phyloP scores from a whole-genome alignment of 2,888 invertebrate species.

The Parnassius glacialis region DNA sequence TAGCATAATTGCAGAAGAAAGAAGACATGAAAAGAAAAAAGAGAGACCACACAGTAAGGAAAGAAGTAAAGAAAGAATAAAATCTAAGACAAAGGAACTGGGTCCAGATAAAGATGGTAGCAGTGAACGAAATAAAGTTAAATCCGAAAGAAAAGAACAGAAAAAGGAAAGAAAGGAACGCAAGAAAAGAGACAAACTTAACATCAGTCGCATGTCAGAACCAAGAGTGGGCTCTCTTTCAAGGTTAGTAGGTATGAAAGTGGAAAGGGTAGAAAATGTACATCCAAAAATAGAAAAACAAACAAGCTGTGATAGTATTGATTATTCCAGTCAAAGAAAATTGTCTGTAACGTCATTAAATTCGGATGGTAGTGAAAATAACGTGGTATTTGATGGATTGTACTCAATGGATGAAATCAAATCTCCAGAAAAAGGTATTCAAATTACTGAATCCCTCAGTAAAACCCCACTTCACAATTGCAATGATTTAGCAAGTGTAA shows the following conservation, averaged over 20 bases:
- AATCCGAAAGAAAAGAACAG: conserved; percentile 35
- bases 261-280: conserved; percentile 36
- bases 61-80: conserved; percentile 48
- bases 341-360: conserved; percentile 44
- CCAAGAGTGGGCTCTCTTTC: conserved; percentile 42
- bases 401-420: conserved; percentile 62
- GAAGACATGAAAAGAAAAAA: conserved; percentile 50
- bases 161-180: conserved; percentile 37
- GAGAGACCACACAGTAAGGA: conserved; percentile 51
- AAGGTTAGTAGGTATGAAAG: conserved; percentile 58
- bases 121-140: conserved; percentile 30
- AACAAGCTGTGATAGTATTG: conserved; percentile 24
- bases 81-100: conserved; percentile 30
- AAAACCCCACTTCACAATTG: conserved; percentile 15
- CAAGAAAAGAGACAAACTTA: conserved; percentile 36
- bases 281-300: conserved; percentile 24
- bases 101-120: conserved; percentile 38
- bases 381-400: conserved; percentile 55
- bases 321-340: conserved; percentile 45
- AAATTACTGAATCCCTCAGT: conserved; percentile 16
- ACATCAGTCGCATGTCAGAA: background rate
- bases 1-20: conserved; percentile 44
- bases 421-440: conserved; percentile 43
- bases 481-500: conserved; percentile 10
- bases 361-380: conserved; percentile 45